Percentiles rank a stretch among this genome's conserved stretches.
Conservation (phyloP, 1,140 invertebrate genomes). For the Potamilus streckersoni region DNA sequence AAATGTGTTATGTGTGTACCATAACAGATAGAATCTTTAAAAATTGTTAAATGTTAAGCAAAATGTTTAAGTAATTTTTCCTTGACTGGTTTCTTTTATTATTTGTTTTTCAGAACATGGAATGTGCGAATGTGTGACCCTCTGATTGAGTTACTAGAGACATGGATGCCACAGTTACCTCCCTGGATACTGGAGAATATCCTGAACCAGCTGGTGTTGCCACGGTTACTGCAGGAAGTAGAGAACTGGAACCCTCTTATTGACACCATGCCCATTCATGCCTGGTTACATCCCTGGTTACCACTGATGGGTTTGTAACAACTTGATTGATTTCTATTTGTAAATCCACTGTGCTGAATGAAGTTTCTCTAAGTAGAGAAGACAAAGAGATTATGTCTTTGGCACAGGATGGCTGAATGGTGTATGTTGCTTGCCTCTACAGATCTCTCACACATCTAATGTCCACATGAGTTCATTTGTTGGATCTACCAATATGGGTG, state of each 20-base stretch:
- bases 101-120: slow-evolving; percentile 58
- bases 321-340: not conserved
- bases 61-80: too few relatives aligned
- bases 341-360: too few relatives aligned
- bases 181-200: slow-evolving; percentile 86
- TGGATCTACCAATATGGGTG: too few relatives aligned
- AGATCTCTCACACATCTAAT: too few relatives aligned
- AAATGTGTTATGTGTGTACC: too few relatives aligned
- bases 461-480: too few relatives aligned
- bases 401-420: too few relatives aligned
- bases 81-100: not conserved
- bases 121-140: slow-evolving; percentile 78
- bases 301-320: slow-evolving; percentile 76
- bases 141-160: slow-evolving; percentile 83
- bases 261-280: slow-evolving; percentile 93
- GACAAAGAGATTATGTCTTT: too few relatives aligned
- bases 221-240: slow-evolving; percentile 82
- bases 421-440: too few relatives aligned
- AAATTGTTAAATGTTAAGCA: too few relatives aligned
- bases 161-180: slow-evolving; percentile 85
- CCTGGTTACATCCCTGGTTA: slow-evolving; percentile 97
- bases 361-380: too few relatives aligned
- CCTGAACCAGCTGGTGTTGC: slow-evolving; percentile 84
- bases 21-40: too few relatives aligned
- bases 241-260: slow-evolving; percentile 94